These are phyloP conservation scores for Acanthopagrus latus DNA, from an alignment of 2,797 vertebrate species.

Conservation along the genomic window DNA sequence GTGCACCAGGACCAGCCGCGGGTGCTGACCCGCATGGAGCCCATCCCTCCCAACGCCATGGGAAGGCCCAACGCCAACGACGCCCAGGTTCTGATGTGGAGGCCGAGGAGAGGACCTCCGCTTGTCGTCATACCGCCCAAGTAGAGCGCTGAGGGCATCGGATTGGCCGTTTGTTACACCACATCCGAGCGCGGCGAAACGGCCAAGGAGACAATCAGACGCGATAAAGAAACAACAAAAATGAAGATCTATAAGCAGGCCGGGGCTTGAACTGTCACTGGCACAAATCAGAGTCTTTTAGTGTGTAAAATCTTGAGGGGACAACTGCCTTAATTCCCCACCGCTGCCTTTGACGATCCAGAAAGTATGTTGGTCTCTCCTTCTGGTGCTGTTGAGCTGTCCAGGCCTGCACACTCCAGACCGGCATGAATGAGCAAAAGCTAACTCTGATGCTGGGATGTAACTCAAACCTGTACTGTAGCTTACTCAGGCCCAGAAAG, in stretches of 20 bases:
- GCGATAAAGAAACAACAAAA: slow-evolving; percentile 5
- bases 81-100: slow-evolving; percentile 99
- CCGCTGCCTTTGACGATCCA: slow-evolving; percentile 82
- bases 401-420: slow-evolving; percentile 41
- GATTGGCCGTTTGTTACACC: slow-evolving; percentile 30
- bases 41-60: slow-evolving; percentile 94
- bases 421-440: slow-evolving; percentile 44
- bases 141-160: slow-evolving; percentile 75
- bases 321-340: slow-evolving; percentile 86
- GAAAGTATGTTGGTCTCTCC: slow-evolving; percentile 58
- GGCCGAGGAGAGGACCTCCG: slow-evolving; percentile 93
- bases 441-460: slow-evolving; percentile 47
- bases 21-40: slow-evolving; percentile 95
- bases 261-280: slow-evolving; percentile 37
- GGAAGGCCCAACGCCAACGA: slow-evolving; percentile 98
- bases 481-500: slow-evolving; percentile 71
- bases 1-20: slow-evolving; percentile 96
- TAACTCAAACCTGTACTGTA: slow-evolving; percentile 69
- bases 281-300: slow-evolving; percentile 51
- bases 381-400: slow-evolving; percentile 63
- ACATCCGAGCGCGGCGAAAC: slow-evolving; percentile 24
- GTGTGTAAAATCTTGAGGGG: slow-evolving; percentile 63
- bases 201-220: slow-evolving; percentile 31
- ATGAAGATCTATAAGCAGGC: slow-evolving; percentile 28
- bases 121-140: slow-evolving; percentile 97